Percentiles rank a stretch among this genome's conserved stretches.
Conservation (phyloP, 2,113 vertebrate genomes). For the Cichladusa arquata region DNA sequence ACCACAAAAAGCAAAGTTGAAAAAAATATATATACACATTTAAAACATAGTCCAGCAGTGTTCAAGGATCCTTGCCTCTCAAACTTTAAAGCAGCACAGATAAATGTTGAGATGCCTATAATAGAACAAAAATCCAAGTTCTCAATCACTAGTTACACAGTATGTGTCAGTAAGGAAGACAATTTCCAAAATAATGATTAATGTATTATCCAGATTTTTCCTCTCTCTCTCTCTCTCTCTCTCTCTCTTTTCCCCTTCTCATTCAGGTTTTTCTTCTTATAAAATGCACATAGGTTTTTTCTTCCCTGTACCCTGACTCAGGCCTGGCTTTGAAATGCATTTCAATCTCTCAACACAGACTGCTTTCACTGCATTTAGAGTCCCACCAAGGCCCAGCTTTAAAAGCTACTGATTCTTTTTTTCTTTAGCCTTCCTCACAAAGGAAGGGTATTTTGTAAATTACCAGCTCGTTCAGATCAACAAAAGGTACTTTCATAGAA, state of each 20-base stretch:
- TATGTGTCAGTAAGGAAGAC: slow-evolving; percentile 68
- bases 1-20: slow-evolving; percentile 61
- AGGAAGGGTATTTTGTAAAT: slow-evolving; percentile 99
- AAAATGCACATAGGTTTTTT: slow-evolving; percentile 82
- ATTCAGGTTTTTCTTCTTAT: slow-evolving; percentile 80
- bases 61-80: slow-evolving; percentile 70
- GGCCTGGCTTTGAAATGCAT: slow-evolving; percentile 99
- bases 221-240: slow-evolving; percentile 25
- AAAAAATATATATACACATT: slow-evolving; percentile 57
- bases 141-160: slow-evolving; percentile 69
- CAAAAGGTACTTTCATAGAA: slow-evolving; percentile 99
- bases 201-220: slow-evolving; percentile 71
- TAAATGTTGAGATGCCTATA: slow-evolving; percentile 64
- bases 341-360: slow-evolving; percentile 98
- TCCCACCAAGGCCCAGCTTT: slow-evolving; percentile 99
- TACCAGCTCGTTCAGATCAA: slow-evolving; percentile 99
- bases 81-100: slow-evolving; percentile 74
- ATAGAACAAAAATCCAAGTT: slow-evolving; percentile 73
- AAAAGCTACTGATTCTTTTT: slow-evolving; percentile 99
- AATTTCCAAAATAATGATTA: slow-evolving; percentile 74
- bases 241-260: slow-evolving; percentile 69
- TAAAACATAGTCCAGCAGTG: slow-evolving; percentile 63
- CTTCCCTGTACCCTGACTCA: slow-evolving; percentile 89
- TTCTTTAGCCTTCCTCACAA: slow-evolving; percentile 99
- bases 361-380: slow-evolving; percentile 99